Percentiles rank a stretch among this genome's conserved stretches.
Conservation (phyloP, 2,888 invertebrate genomes). For the Cephalotes varians region DNA sequence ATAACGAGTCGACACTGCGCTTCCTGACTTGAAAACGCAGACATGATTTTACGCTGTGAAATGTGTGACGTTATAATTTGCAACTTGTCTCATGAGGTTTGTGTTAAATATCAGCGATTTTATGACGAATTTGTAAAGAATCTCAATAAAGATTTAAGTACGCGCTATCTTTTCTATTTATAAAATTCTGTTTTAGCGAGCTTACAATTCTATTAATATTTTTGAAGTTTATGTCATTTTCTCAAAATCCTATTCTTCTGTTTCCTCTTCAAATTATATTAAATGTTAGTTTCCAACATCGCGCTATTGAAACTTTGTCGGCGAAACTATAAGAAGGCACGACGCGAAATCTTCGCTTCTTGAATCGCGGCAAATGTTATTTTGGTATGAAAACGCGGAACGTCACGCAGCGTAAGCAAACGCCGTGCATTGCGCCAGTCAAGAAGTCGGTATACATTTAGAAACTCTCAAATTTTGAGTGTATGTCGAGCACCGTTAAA, state of each 20-base stretch:
- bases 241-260: background rate
- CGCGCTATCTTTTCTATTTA: background rate
- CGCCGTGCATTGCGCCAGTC: constrained; percentile 23
- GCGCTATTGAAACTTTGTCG: constrained; percentile 13
- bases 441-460: constrained; percentile 14
- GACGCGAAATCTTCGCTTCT: constrained; percentile 12
- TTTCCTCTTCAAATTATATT: background rate
- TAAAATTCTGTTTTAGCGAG: background rate
- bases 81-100: constrained; percentile 25
- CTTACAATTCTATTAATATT: background rate
- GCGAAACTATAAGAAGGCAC: constrained; percentile 10
- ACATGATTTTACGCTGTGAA: constrained; percentile 14
- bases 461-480: constrained; percentile 13
- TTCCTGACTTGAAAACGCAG: constrained; percentile 48
- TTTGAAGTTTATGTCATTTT: background rate
- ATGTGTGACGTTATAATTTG: constrained; percentile 22
- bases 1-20: constrained; percentile 44
- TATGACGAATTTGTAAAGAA: background rate
- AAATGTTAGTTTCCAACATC: background rate
- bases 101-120: background rate
- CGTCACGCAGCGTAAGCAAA: constrained; percentile 29
- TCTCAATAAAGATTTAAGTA: background rate
- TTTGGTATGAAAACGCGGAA: background rate
- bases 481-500: constrained; percentile 1
- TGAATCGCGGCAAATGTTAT: constrained; percentile 43